Evolutionary conservation across 2,888 invertebrate species (phyloP).

Genomic region (Temnothorax ravouxi): DNA sequence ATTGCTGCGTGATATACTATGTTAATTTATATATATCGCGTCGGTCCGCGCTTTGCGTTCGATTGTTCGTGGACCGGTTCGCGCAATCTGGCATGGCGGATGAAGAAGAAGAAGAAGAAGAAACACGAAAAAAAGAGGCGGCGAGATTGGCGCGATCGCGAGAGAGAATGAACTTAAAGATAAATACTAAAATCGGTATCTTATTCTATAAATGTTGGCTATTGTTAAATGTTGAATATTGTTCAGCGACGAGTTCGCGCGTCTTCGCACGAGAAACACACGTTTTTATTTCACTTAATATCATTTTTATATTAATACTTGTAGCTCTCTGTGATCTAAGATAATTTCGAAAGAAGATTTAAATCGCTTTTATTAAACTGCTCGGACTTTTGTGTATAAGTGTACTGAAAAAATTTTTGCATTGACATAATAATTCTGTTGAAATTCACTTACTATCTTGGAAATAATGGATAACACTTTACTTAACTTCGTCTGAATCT

Average conservation of each 20-base stretch:
- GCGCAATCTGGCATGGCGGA: slow-evolving; percentile 62
- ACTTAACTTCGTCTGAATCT: background rate
- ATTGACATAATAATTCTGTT: background rate
- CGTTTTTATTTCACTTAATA: slow-evolving; percentile 18
- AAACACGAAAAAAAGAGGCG: slow-evolving; percentile 32
- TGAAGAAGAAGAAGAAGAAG: background rate
- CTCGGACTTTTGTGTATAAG: background rate
- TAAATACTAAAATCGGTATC: slow-evolving; percentile 84
- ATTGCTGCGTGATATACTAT: slow-evolving; percentile 65
- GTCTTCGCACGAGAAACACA: slow-evolving; percentile 64
- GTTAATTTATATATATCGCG: slow-evolving; percentile 61
- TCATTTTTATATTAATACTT: background rate
- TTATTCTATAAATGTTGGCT: slow-evolving; percentile 86
- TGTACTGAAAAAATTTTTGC: background rate
- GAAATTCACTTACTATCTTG: background rate
- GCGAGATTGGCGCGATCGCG: slow-evolving; percentile 46
- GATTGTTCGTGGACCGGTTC: slow-evolving; percentile 61
- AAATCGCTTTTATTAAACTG: background rate
- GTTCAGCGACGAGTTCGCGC: slow-evolving; percentile 78
- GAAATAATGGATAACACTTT: background rate
- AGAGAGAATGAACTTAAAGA: slow-evolving; percentile 78
- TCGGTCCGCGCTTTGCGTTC: slow-evolving; percentile 61
- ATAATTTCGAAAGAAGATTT: background rate
- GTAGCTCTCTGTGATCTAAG: background rate
- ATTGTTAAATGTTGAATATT: slow-evolving; percentile 86